Evolutionary conservation across 2,113 vertebrate genomes (phyloP), one percentile per base, ranked within the genome.

Genomic region (Labeo rohita): DNA sequence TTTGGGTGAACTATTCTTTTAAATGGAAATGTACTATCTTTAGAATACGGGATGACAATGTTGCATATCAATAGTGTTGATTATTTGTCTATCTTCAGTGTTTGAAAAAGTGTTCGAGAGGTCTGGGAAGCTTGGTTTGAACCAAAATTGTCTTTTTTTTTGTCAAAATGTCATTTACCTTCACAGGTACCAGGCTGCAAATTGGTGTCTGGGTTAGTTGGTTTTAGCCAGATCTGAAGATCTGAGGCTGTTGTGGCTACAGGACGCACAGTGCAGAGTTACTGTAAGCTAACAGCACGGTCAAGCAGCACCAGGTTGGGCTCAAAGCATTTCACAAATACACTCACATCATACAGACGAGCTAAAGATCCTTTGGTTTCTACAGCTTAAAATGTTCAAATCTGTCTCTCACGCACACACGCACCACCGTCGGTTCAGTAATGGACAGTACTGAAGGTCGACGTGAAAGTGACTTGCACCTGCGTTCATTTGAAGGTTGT

Each of bases 401-500:
- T 91, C 80, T 63, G 23, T 77, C 89, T 85, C 49, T 65, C 80
- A 43, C 52, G 7, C 52, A 36, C 80, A 85, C 84, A 66, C 23
- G 63, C 68, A 54, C 47, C 52, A 59, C 54, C 5, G 28, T 16
- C 36, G 61, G 50, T 85, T 90, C 89, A 84, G 87, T 65, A 49
- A 52, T 52, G 89, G 83, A 82, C 87, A 85, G 89, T 90, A 89
- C 84, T 87, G 59, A 76, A 12, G 52, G 85, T 76, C 78, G 18
- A 45, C 9, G 63, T 86, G 84, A 21, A 43, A 87, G 88, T 87
- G 90, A 92, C 90, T 92, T 76, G 23, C 91, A 92, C 93, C 92
- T 92, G 91, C 82, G 92, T 92, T 86, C 86, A 92, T 89, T 92
- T 93, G 89, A 89, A 90, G 91, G 92, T 94, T 93, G 92, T 92